These are phyloP conservation scores for Diglossa cyanea DNA, from an alignment of 2,797 vertebrate genomes.

Conservation along the genomic window DNA sequence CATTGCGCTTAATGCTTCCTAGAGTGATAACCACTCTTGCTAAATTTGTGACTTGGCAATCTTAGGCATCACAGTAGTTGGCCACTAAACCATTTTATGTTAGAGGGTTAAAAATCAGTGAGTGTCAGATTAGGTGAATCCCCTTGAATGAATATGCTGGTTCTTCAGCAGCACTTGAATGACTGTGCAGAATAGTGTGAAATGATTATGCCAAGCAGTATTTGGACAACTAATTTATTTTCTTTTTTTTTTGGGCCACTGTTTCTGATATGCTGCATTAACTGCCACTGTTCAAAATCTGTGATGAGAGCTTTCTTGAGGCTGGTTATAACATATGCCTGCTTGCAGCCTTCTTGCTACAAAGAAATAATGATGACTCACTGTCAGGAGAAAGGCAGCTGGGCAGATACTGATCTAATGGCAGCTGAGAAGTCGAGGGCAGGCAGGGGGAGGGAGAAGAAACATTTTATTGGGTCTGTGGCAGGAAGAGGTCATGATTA, in stretches of 20 bases:
- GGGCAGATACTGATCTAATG: not conserved
- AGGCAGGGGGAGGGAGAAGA: not conserved
- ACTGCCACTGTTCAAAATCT: not conserved
- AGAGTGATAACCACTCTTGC: not conserved
- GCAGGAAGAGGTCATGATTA: not conserved
- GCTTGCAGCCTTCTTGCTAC: not conserved
- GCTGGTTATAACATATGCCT: not conserved
- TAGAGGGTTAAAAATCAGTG: not conserved
- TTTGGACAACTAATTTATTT: not conserved
- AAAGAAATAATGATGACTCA: not conserved
- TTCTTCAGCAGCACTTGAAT: not conserved
- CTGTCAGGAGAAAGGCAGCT: not conserved
- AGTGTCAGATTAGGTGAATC: not conserved
- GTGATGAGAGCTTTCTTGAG: not conserved
- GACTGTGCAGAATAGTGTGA: not conserved
- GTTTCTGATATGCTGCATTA: not conserved
- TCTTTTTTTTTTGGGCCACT: not conserved
- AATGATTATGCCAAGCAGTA: not conserved
- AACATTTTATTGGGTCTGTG: not conserved
- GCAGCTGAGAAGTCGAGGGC: not conserved
- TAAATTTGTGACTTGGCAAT: conserved; percentile 8
- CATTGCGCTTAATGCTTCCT: not conserved
- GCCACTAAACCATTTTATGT: not conserved
- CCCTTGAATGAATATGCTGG: not conserved
- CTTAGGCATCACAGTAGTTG: not conserved